phyloP scores from a whole-genome alignment of 2,888 invertebrate genomes.

The Antheraea assamensis region DNA sequence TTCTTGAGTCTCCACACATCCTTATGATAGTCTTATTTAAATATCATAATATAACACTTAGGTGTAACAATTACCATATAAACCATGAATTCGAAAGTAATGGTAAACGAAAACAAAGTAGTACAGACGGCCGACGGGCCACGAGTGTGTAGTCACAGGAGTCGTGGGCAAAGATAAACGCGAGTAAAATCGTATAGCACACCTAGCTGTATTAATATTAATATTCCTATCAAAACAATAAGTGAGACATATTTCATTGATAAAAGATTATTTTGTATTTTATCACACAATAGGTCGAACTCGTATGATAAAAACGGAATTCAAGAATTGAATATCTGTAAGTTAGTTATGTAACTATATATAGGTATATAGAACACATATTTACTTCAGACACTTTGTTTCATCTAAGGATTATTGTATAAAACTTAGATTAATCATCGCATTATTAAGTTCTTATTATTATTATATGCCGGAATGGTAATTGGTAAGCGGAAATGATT shows the following conservation, averaged over 20 bases:
- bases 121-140: no score
- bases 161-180: no score
- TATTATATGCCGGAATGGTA: neutral
- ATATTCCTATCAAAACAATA: neutral
- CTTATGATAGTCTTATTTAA: no score
- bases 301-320: neutral
- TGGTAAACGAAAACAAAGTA: no score
- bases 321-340: neutral
- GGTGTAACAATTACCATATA: no score
- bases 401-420: neutral
- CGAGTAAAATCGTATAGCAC: no score
- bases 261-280: neutral
- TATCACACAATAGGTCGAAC: neutral
- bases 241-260: neutral
- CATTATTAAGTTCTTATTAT: no score
- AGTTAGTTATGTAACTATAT: neutral
- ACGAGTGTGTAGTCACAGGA: no score
- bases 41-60: no score
- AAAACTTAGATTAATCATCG: no score
- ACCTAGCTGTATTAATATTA: neutral
- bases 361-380: neutral
- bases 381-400: neutral
- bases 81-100: no score
- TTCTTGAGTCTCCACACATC: no score
- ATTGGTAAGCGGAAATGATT: neutral